phyloP scores from a whole-genome alignment of 2,888 invertebrate species.

The Oligia strigilis region DNA sequence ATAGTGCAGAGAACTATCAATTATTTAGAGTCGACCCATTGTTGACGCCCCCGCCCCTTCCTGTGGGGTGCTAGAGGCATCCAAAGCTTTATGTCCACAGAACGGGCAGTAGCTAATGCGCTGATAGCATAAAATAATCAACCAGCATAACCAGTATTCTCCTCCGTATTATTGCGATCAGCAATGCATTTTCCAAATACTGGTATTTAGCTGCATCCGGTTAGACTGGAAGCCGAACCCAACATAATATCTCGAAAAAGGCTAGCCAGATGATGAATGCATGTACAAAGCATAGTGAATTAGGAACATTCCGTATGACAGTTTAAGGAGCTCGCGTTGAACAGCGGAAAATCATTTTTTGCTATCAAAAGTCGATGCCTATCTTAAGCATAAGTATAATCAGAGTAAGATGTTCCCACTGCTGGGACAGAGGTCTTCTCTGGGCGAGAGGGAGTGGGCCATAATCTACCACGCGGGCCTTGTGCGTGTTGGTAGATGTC shows the following conservation, averaged over 20 bases:
- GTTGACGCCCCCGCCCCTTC: background rate
- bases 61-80: background rate
- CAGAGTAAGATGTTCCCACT: background rate
- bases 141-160: background rate
- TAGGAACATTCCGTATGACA: background rate
- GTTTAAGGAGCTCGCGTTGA: background rate
- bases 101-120: no score
- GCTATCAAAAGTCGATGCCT: background rate
- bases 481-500: background rate
- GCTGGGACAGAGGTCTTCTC: background rate
- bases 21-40: conserved; percentile 20
- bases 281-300: background rate
- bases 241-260: background rate
- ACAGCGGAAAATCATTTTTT: background rate
- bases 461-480: background rate
- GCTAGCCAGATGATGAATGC: no score
- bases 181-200: background rate
- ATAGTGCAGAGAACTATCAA: conserved; percentile 22
- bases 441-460: background rate
- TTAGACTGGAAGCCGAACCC: background rate
- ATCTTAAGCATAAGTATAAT: background rate
- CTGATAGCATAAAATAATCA: background rate
- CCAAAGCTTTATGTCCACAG: background rate
- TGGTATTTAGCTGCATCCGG: background rate
- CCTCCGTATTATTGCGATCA: background rate